Evolutionary conservation across 1,140 invertebrate species (phyloP), one percentile per base, ranked within the genome.

Genomic region (Lepidotrigona ventralis): DNA sequence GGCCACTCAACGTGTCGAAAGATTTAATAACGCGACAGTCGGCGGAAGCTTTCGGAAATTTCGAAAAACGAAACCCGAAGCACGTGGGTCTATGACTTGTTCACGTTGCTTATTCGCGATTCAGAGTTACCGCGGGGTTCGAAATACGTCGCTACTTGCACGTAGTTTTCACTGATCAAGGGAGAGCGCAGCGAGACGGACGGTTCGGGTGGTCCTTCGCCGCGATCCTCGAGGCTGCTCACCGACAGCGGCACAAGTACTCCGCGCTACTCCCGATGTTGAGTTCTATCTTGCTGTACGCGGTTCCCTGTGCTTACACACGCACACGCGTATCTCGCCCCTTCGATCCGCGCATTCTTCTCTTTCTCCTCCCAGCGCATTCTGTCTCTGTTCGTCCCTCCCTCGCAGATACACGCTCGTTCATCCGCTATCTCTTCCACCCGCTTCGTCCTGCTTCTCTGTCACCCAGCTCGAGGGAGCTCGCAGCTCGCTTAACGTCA

Each of bases 141-240:
- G 58, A 46, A 46, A 11, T 14, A n/a, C 60, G 46, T 11, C 58
- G 26, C 51, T 75, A 70, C 64, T 79, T 69, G 64, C 70, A 64
- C 66, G 39, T 9, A 46, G 39, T 46, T 46, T 46, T 8, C 66
- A 12, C 58, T 53, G 51, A 73, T 81, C 26, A 63, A 71, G 79
- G 56, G 73, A 69, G 63, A 76, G 82, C 75, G 79, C 78, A 64
- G 71, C 66, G 76, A 8, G 39, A 46, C 39, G 39, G 6, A 76
- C 69, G 84, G 63, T 90, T 90, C 86, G 85, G 91, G 89, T 92
- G 91, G 91, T 91, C 91, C 85, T 78, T 70, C 66, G 76, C 88
- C 75, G 71, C 70, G 63, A 29, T 79, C 75, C 71, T 66, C 78
- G 60, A 26, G 64, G n/a, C 86, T 85, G 58, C 79, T 81, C 83